Conservation (phyloP, 2,888 invertebrate species). For the Galerucella nymphaeae region DNA sequence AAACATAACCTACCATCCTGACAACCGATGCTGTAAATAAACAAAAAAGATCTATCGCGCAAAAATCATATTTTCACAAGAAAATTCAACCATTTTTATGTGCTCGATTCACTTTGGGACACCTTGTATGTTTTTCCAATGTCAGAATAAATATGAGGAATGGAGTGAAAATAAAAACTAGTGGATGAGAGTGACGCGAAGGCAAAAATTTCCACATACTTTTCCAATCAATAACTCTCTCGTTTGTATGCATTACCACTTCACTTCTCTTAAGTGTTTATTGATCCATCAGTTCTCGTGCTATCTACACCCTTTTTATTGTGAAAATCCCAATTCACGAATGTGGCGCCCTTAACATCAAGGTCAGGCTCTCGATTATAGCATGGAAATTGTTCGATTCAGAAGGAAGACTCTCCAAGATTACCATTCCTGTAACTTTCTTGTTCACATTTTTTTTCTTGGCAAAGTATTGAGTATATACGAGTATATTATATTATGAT, state of each 20-base stretch:
- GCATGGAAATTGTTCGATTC: slow-evolving; percentile 1
- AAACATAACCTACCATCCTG: too few relatives aligned
- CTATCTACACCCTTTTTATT: slow-evolving; percentile 22
- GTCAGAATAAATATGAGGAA: background rate
- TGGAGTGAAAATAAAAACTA: background rate
- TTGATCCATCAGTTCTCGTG: slow-evolving; percentile 17
- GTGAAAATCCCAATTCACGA: slow-evolving; percentile 14
- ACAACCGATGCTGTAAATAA: too few relatives aligned
- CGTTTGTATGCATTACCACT: slow-evolving; percentile 13
- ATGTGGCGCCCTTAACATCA: slow-evolving; percentile 9
- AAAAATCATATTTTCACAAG: too few relatives aligned
- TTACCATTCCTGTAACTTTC: background rate
- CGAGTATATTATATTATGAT: too few relatives aligned
- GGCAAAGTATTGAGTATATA: background rate
- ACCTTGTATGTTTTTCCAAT: too few relatives aligned
- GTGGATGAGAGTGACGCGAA: background rate
- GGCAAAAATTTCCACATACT: slow-evolving; percentile 17
- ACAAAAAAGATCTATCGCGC: too few relatives aligned
- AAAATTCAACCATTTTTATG: too few relatives aligned
- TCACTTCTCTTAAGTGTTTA: slow-evolving; percentile 15
- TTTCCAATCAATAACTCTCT: slow-evolving; percentile 22
- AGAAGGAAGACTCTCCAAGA: background rate
- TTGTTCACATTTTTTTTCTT: background rate
- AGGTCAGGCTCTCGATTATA: slow-evolving; percentile 10
- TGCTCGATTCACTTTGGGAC: too few relatives aligned